These are phyloP conservation scores for Nyctibius grandis DNA, from an alignment of 2,797 vertebrate genomes.

Conservation along the genomic window DNA sequence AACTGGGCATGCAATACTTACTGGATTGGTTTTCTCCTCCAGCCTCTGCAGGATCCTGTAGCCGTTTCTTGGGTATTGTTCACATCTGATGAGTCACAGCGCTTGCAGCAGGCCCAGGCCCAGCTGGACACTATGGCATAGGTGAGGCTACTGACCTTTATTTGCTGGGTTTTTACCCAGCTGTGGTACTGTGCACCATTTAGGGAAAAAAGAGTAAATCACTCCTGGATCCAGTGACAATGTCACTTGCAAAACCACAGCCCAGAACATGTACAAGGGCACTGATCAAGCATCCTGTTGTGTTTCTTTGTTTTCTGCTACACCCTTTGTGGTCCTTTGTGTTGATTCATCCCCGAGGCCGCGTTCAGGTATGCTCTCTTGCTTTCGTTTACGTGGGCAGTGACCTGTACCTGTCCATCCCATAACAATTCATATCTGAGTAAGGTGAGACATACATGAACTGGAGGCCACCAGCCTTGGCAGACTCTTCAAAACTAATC, in stretches of 20 bases:
- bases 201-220: not conserved
- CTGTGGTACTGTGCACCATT: not conserved
- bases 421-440: rapidly evolving
- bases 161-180: not conserved
- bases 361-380: not conserved
- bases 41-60: not conserved
- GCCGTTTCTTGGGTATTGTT: not conserved
- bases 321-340: not conserved
- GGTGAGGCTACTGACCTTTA: not conserved
- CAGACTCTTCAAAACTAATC: not conserved
- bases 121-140: not conserved
- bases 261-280: not conserved
- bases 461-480: not conserved
- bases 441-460: not conserved
- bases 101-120: not conserved
- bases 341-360: not conserved
- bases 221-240: not conserved
- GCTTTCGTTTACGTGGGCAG: not conserved
- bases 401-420: not conserved
- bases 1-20: constrained; percentile 57
- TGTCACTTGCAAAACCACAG: not conserved
- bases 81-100: not conserved
- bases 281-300: not conserved
- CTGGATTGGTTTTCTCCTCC: not conserved
- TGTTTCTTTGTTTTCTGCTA: not conserved